Conservation (phyloP, 2,797 vertebrate genomes). For the Cossypha polioptera region DNA sequence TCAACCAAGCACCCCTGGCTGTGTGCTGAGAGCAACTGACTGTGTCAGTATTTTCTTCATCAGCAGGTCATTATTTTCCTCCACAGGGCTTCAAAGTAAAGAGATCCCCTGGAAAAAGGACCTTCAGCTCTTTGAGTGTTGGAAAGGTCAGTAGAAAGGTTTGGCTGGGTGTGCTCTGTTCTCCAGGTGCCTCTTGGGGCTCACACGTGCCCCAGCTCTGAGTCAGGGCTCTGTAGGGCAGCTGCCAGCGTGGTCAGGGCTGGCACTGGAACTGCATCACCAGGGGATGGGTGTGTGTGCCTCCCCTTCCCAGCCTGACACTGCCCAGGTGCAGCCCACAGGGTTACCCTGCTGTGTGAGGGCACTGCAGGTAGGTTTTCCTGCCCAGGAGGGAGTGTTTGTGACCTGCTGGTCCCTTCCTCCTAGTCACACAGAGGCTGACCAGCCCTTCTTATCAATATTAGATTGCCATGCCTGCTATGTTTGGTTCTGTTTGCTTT, state of each 20-base stretch:
- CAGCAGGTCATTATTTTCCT: not conserved
- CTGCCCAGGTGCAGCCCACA: not conserved
- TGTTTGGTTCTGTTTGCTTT: not conserved
- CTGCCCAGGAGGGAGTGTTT: not conserved
- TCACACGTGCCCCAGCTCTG: accelerated
- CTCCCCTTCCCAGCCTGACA: not conserved
- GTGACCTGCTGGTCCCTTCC: not conserved
- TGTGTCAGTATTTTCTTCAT: not conserved
- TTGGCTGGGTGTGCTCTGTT: not conserved
- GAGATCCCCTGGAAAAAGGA: conserved; percentile 84
- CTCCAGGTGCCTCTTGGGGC: accelerated
- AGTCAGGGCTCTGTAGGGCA: accelerated
- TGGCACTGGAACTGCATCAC: not conserved
- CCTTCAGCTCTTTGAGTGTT: conserved; percentile 76
- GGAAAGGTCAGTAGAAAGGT: conserved; percentile 80
- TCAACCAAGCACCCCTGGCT: not conserved
- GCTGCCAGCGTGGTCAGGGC: not conserved
- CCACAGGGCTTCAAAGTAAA: conserved; percentile 83
- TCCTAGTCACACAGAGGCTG: not conserved
- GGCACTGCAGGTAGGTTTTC: not conserved
- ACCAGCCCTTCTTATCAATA: not conserved
- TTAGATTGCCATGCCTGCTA: not conserved
- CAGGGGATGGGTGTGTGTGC: not conserved
- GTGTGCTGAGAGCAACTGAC: not conserved
- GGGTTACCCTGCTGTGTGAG: not conserved